phyloP scores from a whole-genome alignment of 1,140 invertebrate species.

The Nasonia vitripennis region DNA sequence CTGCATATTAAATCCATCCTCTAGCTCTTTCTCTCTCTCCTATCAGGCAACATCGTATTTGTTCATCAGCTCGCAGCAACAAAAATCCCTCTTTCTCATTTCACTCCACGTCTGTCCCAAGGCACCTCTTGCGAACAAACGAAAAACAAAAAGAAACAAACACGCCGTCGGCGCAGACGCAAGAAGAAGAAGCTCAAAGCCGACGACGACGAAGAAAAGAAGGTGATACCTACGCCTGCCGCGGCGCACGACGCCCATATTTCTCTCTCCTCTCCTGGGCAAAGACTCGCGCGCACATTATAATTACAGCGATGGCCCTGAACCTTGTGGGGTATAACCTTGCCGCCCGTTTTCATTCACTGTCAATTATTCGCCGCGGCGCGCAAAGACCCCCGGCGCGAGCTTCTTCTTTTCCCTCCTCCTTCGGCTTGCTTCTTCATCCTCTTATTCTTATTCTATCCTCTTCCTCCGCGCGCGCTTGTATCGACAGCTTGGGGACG shows the following conservation, averaged over 20 bases:
- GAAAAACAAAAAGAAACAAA: slow-evolving; percentile 37
- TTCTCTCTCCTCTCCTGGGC: slow-evolving; percentile 31
- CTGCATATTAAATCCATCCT: neutral
- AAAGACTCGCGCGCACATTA: slow-evolving; percentile 58
- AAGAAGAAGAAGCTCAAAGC: neutral
- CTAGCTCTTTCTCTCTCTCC: no score
- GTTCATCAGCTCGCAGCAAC: slow-evolving; percentile 2
- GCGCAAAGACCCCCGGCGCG: slow-evolving; percentile 54
- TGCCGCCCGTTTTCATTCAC: slow-evolving; percentile 60
- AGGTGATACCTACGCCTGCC: neutral
- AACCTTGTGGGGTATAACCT: slow-evolving; percentile 51
- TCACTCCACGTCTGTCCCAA: neutral
- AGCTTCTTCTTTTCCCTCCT: slow-evolving; percentile 50
- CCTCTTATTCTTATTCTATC: neutral
- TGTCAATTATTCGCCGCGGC: slow-evolving; percentile 61
- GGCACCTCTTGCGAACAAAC: neutral
- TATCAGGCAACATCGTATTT: slow-evolving; percentile 27
- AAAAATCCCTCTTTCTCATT: slow-evolving; percentile 10
- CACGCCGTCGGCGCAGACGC: neutral
- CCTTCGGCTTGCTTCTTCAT: neutral
- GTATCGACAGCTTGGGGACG: slow-evolving; percentile 35
- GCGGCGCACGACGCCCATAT: slow-evolving; percentile 44
- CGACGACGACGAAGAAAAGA: slow-evolving; percentile 16
- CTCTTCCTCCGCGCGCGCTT: neutral
- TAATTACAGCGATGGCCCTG: slow-evolving; percentile 58